These are phyloP conservation scores for Gorsachius magnificus DNA, from an alignment of 2,797 vertebrate species.

Conservation along the genomic window DNA sequence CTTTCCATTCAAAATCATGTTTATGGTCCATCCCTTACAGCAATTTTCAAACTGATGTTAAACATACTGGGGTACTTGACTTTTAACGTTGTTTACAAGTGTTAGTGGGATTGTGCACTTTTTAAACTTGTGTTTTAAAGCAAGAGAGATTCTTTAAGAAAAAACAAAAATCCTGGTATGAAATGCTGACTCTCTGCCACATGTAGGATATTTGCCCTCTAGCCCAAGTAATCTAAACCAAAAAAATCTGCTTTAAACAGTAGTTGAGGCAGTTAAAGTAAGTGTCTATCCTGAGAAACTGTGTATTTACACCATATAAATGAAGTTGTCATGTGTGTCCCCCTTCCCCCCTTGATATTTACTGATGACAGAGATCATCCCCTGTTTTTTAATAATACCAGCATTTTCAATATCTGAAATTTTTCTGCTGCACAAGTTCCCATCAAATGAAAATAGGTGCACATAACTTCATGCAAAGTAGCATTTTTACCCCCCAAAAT, in stretches of 20 bases:
- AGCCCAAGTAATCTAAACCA: background rate
- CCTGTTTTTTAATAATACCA: background rate
- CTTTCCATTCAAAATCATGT: background rate
- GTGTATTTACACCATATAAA: background rate
- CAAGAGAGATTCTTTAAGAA: background rate
- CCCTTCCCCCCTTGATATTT: background rate
- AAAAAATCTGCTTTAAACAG: background rate
- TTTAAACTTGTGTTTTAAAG: background rate
- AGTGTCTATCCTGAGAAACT: background rate
- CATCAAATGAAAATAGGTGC: background rate
- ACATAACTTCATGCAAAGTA: background rate
- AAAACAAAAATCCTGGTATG: background rate
- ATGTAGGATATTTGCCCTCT: background rate
- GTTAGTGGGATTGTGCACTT: background rate
- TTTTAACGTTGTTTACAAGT: background rate
- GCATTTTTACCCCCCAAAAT: background rate
- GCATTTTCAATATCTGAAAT: background rate
- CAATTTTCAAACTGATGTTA: background rate
- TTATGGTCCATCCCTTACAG: background rate
- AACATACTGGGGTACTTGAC: background rate
- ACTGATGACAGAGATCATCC: background rate
- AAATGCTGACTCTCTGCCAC: background rate
- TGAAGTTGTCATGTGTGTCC: background rate
- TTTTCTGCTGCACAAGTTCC: background rate
- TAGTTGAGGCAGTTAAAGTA: background rate